Conservation (phyloP, 1,140 invertebrate genomes). For the Drosophila bifasciata region DNA sequence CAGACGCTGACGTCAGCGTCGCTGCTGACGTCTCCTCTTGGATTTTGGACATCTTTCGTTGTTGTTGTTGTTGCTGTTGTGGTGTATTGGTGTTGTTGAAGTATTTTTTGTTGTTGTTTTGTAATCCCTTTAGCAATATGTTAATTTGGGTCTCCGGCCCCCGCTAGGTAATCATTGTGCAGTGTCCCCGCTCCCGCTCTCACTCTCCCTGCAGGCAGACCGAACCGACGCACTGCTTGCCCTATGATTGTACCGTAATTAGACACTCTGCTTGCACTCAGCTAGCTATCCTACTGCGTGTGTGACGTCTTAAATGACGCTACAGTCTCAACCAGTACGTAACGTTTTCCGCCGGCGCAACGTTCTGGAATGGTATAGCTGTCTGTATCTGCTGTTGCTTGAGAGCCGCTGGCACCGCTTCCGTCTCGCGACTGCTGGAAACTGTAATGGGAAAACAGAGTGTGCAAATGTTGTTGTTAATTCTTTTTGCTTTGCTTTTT, state of each 20-base stretch:
- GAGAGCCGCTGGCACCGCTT: conserved; percentile 5
- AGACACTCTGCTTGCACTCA: no score
- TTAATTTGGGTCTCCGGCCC: conserved; percentile 22
- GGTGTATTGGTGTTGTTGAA: conserved; percentile 3
- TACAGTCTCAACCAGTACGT: conserved; percentile 20
- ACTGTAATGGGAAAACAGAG: conserved; percentile 56
- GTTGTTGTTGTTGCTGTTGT: conserved; percentile 6
- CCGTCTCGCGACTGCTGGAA: conserved; percentile 22
- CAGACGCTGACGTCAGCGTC: neutral
- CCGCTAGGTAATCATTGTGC: conserved; percentile 67
- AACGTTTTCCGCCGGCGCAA: conserved; percentile 25
- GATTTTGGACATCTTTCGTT: conserved; percentile 42
- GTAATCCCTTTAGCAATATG: conserved; percentile 1
- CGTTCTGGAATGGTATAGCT: conserved; percentile 66
- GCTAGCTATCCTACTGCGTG: no score
- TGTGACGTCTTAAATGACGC: conserved; percentile 1
- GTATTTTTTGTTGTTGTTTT: conserved; percentile 9
- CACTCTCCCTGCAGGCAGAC: neutral
- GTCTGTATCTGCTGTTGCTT: conserved; percentile 38
- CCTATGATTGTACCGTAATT: no score
- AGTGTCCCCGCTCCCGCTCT: conserved; percentile 12
- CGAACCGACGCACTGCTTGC: neutral
- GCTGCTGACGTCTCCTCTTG: conserved; percentile 7
- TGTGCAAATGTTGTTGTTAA: conserved; percentile 48
- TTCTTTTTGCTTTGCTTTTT: conserved; percentile 14